Evolutionary conservation across 2,113 vertebrate species (phyloP), one percentile per base, ranked within the genome.

Genomic region (Thomomys bottae): DNA sequence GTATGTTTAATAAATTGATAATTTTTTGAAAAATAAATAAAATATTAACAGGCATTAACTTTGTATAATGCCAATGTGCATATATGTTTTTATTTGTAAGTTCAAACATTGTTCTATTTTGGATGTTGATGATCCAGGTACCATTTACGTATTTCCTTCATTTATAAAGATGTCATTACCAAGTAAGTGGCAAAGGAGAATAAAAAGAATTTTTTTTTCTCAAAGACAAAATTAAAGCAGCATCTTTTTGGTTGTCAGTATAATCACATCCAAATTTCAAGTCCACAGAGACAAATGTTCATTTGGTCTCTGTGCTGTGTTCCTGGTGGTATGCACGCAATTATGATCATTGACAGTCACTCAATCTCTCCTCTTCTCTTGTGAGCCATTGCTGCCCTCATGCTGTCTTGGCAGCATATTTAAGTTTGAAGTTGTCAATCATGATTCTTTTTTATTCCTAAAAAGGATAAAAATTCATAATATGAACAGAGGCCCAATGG

Each of bases 381-480:
- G 84, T 95, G 89, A 0, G 21, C 93, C 91, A 80, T 76, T 80
- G 91, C 67, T 91, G 91, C 88, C 87, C 93, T 54, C 34, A 75
- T 76, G 88, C 82, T 86, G 78, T 61, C 81, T 86, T 1, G 1
- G 87, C 78, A 75, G 81, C 82, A 93, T 89, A 92, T 92, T 91
- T 94, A 89, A 75, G 75, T 80, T 95, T 93, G 95, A 85, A 93
- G 61, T 93, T 96, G 91, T 96, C 95, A 96, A 78, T 96, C 94
- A 95, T 77, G 66, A 90, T 94, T 95, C 80, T 93, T 96, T 94
- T 93, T 80, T 86, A 87, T 82, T 91, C 91, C 34, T 7, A 1
- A 32, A 92, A 93, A 91, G 91, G 84, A 93, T 85, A 92, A 95
- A 96, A 94, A 95, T 91, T 77, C 82, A 84, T 79, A 89, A 94